Evolutionary conservation across 2,113 vertebrate species (phyloP).

Genomic region (Chlamydotis undulata): DNA sequence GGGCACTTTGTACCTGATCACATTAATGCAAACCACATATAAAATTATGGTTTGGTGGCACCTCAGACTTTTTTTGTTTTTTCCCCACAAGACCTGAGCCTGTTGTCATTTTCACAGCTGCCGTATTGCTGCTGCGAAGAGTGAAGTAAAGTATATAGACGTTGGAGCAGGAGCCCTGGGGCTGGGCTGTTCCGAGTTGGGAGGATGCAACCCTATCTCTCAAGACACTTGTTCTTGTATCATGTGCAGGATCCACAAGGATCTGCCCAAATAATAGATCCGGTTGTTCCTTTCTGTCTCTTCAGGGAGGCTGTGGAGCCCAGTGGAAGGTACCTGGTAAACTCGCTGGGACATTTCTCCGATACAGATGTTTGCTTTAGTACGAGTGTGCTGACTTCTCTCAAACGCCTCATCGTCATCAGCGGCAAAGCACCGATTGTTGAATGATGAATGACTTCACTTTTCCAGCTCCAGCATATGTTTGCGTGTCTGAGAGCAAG

Average conservation of each 20-base stretch:
- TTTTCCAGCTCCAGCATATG: constrained; percentile 26
- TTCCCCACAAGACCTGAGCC: neutral
- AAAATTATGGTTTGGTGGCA: neutral
- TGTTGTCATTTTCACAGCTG: neutral
- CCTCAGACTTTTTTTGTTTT: neutral
- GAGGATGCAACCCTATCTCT: neutral
- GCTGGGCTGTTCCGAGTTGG: neutral
- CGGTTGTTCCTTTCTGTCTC: neutral
- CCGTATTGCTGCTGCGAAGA: neutral
- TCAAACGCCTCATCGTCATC: neutral
- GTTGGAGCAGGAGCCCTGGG: neutral
- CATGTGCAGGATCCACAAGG: neutral
- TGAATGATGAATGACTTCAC: constrained; percentile 14
- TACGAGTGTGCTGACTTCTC: neutral
- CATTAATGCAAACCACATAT: neutral
- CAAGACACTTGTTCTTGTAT: neutral
- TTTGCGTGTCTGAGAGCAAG: constrained; percentile 45
- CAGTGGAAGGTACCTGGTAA: neutral
- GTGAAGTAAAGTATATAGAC: neutral
- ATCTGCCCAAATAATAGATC: neutral
- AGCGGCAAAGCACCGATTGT: constrained; percentile 1
- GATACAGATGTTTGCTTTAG: neutral
- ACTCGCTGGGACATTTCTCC: neutral
- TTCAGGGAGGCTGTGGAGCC: neutral
- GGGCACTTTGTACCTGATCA: neutral